A percentile compares a stretch with the other conserved stretches of the same genome.
phyloP scores from a whole-genome alignment of 2,797 vertebrate genomes.

The Synanceia verrucosa region DNA sequence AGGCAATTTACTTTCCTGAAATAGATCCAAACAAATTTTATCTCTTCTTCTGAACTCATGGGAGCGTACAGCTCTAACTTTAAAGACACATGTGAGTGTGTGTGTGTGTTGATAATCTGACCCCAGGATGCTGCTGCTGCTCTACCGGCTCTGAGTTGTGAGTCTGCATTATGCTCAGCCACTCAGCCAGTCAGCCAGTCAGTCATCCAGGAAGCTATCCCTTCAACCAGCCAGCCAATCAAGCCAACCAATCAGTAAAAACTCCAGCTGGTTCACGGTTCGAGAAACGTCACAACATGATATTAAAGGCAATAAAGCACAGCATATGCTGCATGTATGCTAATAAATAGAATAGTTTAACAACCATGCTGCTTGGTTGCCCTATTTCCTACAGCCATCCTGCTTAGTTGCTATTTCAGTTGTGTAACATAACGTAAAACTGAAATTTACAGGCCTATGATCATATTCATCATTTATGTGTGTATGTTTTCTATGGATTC shows the following conservation, averaged over 20 bases:
- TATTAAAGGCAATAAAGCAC: not conserved
- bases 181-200: conserved; percentile 46
- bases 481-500: conserved; percentile 15
- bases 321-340: not conserved
- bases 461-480: conserved; percentile 19
- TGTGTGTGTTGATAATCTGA: conserved; percentile 50
- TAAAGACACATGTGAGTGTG: conserved; percentile 18
- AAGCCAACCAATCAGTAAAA: conserved; percentile 59
- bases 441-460: conserved; percentile 29
- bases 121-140: conserved; percentile 38
- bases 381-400: not conserved
- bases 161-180: conserved; percentile 46
- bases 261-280: conserved; percentile 27
- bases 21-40: conserved; percentile 36
- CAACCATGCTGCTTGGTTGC: not conserved
- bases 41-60: conserved; percentile 23
- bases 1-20: conserved; percentile 23
- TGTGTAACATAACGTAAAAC: conserved; percentile 12
- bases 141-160: conserved; percentile 50
- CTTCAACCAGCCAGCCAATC: conserved; percentile 61
- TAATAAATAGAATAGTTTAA: conserved; percentile 27
- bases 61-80: conserved; percentile 32
- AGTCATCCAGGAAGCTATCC: conserved; percentile 58
- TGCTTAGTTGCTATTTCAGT: not conserved
- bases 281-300: conserved; percentile 16